phyloP scores from a whole-genome alignment of 2,797 vertebrate genomes.

The Xerus rutilus region DNA sequence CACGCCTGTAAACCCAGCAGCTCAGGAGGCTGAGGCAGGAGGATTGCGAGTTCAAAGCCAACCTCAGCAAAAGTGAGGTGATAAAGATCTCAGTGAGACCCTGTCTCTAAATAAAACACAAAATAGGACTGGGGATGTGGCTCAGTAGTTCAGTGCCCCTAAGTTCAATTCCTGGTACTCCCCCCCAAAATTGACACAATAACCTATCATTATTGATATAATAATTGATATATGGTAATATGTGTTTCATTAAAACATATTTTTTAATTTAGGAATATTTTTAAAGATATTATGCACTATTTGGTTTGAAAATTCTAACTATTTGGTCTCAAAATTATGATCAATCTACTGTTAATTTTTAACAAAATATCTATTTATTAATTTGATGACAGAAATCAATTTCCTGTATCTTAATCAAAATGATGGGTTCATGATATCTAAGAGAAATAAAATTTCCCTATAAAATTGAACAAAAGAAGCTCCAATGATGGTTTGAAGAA shows the following conservation, averaged over 20 bases:
- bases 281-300: not conserved
- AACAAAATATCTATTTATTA: not conserved
- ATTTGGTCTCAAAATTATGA: not conserved
- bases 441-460: constrained; percentile 21
- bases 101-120: no score
- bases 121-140: no score
- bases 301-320: not conserved
- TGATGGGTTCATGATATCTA: not conserved
- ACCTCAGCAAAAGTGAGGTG: no score
- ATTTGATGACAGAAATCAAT: not conserved
- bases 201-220: not conserved
- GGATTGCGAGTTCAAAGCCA: no score
- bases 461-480: not conserved
- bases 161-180: no score
- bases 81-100: no score
- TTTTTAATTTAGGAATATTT: constrained; percentile 36
- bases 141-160: no score
- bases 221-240: not conserved
- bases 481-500: not conserved
- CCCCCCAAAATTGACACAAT: not conserved
- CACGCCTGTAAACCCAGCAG: no score
- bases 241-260: not conserved
- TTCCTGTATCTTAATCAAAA: constrained; percentile 39
- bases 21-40: no score
- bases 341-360: not conserved